Base-by-base conservation (phyloP, 2,113 vertebrate species). In the Sterrhoptilus dennistouni region DNA sequence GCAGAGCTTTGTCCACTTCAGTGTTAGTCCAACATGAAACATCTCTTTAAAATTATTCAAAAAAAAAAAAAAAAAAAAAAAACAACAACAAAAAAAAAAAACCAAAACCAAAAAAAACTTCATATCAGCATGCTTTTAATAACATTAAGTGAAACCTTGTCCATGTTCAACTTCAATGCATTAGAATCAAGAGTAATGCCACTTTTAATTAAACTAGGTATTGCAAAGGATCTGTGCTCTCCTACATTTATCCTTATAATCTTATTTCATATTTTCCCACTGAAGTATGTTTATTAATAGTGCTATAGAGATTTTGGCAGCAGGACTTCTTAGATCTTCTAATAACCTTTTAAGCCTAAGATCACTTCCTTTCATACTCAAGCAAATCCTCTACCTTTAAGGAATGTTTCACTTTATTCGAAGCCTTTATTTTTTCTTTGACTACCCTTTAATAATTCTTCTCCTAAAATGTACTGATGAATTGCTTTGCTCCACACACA, bases 151-250 rank as follows among this genome's bases (percentile, higher is more conserved):
- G 65, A 77, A 90, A 88, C 57, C 52, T 50, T 89, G 44, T 64
- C 49, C 19, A 5, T 38, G 44, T 64, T 71, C 81, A 75, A 33
- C 24, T 83, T 72, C 59, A 61, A 45, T 93, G 88, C 45, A 50
- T 89, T 83, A 72, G 50, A 71, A 54, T 84, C 24, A 65, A 47
- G 40, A 75, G n/a, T 78, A 85, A 93, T 84, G 45, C 53, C 53
- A 77, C 71, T 68, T 97, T 92, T 93, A 96, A 95, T 96, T 96
- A 96, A 88, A 92, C 44, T 64, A 77, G 87, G 38, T 90, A 81
- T 83, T 93, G 87, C 61, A 63, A 77, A 87, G 80, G n/a, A 91
- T 84, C 78, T 60, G 10, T 74, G 54, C 27, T 74, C 63, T 81
- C 78, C 71, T 75, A 61, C 59, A 64, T 66, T 66, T 90, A 95